Evolutionary conservation across 2,888 invertebrate genomes (phyloP).

Genomic region (Catocala sponsa): DNA sequence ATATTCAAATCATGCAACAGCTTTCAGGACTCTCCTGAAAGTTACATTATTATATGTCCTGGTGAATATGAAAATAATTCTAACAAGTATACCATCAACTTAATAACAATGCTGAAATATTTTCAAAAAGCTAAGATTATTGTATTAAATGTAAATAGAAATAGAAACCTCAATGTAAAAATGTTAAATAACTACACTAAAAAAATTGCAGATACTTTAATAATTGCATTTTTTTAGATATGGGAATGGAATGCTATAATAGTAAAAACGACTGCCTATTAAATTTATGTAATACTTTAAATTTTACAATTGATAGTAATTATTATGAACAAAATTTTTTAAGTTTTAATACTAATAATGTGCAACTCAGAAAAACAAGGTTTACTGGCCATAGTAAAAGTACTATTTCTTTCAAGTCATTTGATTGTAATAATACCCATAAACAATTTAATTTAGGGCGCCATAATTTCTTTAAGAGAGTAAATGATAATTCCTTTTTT

Average conservation of each 20-base stretch:
- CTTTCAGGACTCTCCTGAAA: too few species aligned
- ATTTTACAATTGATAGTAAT: background rate
- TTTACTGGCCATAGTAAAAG: background rate
- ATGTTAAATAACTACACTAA: too few species aligned
- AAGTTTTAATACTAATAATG: background rate
- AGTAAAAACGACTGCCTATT: background rate
- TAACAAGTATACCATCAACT: too few species aligned
- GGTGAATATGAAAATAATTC: too few species aligned
- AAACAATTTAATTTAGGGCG: background rate
- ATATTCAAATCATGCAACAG: too few species aligned
- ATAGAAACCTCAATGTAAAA: too few species aligned
- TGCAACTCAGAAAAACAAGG: too few species aligned
- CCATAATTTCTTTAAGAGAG: background rate
- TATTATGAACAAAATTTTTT: background rate
- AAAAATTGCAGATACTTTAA: background rate
- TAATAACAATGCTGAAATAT: too few species aligned
- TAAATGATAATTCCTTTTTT: background rate
- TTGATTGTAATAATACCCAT: background rate
- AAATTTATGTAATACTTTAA: background rate
- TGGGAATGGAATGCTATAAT: background rate
- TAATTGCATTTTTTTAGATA: background rate
- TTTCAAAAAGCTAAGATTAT: too few species aligned
- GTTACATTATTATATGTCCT: too few species aligned
- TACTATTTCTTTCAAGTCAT: background rate
- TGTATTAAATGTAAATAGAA: too few species aligned